Base-by-base conservation (phyloP, 2,113 vertebrate species). In the Myrmecobius fasciatus region DNA sequence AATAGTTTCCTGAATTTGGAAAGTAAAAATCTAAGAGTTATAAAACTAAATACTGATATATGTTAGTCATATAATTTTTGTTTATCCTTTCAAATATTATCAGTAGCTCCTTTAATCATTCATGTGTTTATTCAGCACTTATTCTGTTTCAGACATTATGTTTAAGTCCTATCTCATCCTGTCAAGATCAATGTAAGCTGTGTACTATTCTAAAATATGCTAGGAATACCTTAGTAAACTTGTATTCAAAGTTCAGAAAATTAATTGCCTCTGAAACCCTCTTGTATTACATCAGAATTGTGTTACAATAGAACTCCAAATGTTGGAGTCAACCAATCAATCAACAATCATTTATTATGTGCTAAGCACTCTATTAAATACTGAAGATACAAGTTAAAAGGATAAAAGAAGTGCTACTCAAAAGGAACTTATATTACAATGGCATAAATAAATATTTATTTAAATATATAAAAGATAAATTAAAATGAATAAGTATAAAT, bases 11-110 rank as follows among this genome's bases (percentile, higher is more conserved):
- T 53, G 36, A 90, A 56, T 90, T 20, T 53, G 0, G 0, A 2
- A 5, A n/a, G 12, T 48, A 51, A 53, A 92, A 24, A 24, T 36
- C 48, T 75, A 89, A 51, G 60, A 75, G 60, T 75, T 60, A 75
- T 75, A 4, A 75, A n/a, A 75, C 54, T 53, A 43, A 93, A 92
- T 24, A 94, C 46, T 36, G 89, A 53, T 90, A 14, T 25, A 51
- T 28, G 22, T 60, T 26, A 94, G 46, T 51, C 22, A 92, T 53
- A 36, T n/a, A 47, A 24, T 54, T 95, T 94, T 96, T 43, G 52
- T 88, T 94, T 95, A 92, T 28, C 24, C 36, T 92, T 96, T 92
- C 60, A 91, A 92, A 8, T 60, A 22, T 53, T 25, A 52, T 91
- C 5, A 67, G 49, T 53, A 43, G 31, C 46, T 22, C 83, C 28